These are phyloP conservation scores for Aptenodytes forsteri DNA, from an alignment of 2,113 vertebrate genomes.

Conservation along the genomic window DNA sequence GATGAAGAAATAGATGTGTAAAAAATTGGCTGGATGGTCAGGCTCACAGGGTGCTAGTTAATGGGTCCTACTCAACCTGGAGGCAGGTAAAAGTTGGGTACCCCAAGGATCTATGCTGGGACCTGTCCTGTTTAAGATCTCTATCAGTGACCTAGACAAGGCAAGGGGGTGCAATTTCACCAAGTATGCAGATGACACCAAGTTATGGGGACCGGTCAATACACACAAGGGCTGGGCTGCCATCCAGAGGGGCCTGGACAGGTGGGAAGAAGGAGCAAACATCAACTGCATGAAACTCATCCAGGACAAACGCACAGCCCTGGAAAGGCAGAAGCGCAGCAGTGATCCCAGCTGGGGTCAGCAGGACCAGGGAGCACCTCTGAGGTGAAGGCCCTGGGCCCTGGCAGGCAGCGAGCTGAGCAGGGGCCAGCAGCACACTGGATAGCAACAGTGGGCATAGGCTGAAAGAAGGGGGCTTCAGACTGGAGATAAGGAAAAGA, in stretches of 20 bases:
- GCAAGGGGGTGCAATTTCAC: background rate
- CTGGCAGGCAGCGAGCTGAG: no score
- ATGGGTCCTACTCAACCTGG: background rate
- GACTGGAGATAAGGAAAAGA: background rate
- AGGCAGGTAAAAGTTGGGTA: background rate
- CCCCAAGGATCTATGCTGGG: no score
- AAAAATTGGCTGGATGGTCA: background rate
- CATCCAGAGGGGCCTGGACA: background rate
- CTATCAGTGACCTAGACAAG: background rate
- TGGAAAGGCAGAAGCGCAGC: background rate
- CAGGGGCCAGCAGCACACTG: background rate
- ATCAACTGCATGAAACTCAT: background rate
- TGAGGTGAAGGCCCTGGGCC: background rate
- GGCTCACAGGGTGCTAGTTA: background rate
- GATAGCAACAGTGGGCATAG: background rate
- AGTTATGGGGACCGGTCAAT: background rate
- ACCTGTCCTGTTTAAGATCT: background rate
- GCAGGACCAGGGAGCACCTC: background rate
- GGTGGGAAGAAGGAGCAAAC: no score
- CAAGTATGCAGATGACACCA: background rate
- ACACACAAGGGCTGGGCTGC: background rate
- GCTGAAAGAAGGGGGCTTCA: background rate
- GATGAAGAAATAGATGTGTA: background rate
- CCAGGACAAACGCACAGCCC: background rate
- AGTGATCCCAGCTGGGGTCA: background rate